These are phyloP conservation scores for Conus canariensis DNA, from an alignment of 2,888 invertebrate species.

Conservation along the genomic window DNA sequence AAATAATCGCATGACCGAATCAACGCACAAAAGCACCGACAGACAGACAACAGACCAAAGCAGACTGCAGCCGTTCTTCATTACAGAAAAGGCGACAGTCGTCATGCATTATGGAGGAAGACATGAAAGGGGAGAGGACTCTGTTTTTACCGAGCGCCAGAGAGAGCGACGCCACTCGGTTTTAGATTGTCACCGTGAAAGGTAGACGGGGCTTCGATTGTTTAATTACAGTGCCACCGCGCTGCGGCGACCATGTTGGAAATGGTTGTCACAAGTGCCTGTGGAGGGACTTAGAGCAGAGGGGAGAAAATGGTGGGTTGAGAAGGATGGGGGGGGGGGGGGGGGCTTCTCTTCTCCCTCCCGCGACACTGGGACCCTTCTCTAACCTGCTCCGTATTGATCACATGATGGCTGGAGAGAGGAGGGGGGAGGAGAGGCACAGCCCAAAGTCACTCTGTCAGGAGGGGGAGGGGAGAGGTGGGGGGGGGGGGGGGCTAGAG, in stretches of 20 bases:
- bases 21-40: no score
- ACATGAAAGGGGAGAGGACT: neutral
- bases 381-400: slow-evolving; percentile 12
- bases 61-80: no score
- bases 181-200: no score
- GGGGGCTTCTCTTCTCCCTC: neutral
- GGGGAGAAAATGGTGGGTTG: neutral
- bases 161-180: no score
- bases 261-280: slow-evolving; percentile 12
- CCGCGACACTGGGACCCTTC: neutral
- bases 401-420: neutral
- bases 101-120: neutral
- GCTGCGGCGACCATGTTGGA: no score
- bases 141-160: no score
- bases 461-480: neutral
- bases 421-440: neutral
- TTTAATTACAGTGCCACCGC: no score
- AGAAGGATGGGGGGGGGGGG: neutral
- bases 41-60: no score
- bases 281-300: neutral
- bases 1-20: no score
- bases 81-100: no score
- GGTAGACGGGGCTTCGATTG: no score
- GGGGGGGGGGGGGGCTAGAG: neutral
- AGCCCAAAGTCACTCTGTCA: neutral